Evolutionary conservation across 1,140 invertebrate genomes (phyloP).

Genomic region (Hylaeus anthracinus): DNA sequence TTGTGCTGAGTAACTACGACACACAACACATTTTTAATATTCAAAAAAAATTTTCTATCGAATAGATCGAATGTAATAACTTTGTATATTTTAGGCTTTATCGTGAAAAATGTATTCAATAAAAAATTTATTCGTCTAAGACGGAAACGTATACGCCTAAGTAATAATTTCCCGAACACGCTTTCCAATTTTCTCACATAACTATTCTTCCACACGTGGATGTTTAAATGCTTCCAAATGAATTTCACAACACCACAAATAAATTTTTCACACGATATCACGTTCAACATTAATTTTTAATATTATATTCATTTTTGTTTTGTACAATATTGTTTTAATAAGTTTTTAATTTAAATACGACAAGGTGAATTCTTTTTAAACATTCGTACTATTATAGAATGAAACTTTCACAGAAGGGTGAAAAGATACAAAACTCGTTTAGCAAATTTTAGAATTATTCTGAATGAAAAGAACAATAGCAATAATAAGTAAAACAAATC

Average conservation of each 20-base stretch:
- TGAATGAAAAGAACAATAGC: neutral
- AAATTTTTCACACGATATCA: neutral
- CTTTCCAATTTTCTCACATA: neutral
- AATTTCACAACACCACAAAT: no score
- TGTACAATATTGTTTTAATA: neutral
- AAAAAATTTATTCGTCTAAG: no score
- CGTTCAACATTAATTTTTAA: neutral
- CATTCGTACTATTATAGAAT: neutral
- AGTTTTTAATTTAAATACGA: neutral
- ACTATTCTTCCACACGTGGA: no score
- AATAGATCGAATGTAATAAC: neutral
- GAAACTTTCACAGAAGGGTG: neutral
- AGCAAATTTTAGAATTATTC: neutral
- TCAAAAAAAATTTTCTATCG: no score
- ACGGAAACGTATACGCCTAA: no score
- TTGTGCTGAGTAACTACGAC: no score
- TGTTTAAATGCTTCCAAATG: no score
- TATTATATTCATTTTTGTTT: neutral
- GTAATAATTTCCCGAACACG: neutral
- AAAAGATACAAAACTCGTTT: neutral
- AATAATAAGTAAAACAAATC: neutral
- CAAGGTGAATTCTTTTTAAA: neutral
- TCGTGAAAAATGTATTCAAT: neutral
- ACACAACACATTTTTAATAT: no score
- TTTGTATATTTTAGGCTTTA: neutral